Evolutionary conservation across 2,113 vertebrate species (phyloP), one percentile per base, ranked within the genome.

Genomic region (Plestiodon gilberti): DNA sequence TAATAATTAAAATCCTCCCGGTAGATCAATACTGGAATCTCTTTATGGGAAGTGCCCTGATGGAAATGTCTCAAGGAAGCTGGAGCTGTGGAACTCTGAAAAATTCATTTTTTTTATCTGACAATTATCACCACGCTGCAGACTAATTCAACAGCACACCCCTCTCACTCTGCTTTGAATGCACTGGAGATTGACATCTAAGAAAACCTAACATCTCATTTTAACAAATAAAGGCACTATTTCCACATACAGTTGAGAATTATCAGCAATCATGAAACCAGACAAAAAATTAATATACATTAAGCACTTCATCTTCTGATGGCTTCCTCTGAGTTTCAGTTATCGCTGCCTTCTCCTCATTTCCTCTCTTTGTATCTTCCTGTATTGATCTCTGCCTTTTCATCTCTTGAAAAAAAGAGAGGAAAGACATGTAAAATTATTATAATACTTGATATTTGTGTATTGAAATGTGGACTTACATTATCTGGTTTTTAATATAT

Each of bases 301-400:
- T 92, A 98, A 98, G 95, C 97, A 99, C 98, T 98, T 99, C 99
- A 94, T 99, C 99, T 97, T 99, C 98, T 93, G 97, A 97, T 78
- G 98, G 98, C 95, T 98, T 97, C 95, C 96, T 97, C 92, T 98
- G 98, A 87, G 96, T 91, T 90, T 99, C 98, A 84, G 96, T 96
- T 89, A 97, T 97, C 88, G 96, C 96, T 85, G 96, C 94, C 91
- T 97, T 95, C 91, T 98, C 98, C 95, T 99, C 98, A 89, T 96
- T 97, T 81, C 96, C 95, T 95, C 95, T 98, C 96, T 96, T 98
- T 97, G 97, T 96, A 95, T 99, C 99, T 96, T 99, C 99, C 82
- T 98, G 98, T 93, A 98, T 96, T 93, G 98, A 99, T 95, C 98
- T 98, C 96, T 99, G 98, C 94, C 97, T 97, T 97, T 98, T 99